Evolutionary conservation across 2,797 vertebrate species (phyloP), one percentile per base, ranked within the genome.

Genomic region (Melanotaenia maccullochi): DNA sequence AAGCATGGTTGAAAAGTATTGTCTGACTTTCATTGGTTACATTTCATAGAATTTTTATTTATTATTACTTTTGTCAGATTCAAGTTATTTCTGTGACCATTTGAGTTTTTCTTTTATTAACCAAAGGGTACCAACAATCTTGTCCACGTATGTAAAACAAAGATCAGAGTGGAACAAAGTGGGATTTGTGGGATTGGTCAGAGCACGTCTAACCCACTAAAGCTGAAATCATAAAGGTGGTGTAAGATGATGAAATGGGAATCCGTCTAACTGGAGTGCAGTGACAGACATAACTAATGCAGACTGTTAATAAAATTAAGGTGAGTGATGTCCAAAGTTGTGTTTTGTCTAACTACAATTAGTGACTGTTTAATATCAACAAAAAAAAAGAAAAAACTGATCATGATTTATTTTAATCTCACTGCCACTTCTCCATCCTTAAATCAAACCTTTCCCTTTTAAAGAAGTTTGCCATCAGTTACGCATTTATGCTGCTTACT

Each of bases 361-460:
- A 38, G 5, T 18, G 2, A 6, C 20, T n/a, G 18, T n/a, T 20
- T 9, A 47, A 47, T 20, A 47, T 47, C 5, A 47, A n/a, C 44
- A 47, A 47, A 47, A n/a, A 47, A 7, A 47, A 5, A 5, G n/a
- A 9, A n/a, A 1, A 20, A 47, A 47, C 16, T 4, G 16, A 2
- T 1, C 42, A 1, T 44, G 14, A 20, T 44, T 44, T 20, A 8
- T 20, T 47, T 44, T 18, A 4, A 47, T 47, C 44, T n/a, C 44
- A 47, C 44, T 7, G 42, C 3, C 40, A 24, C 35, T 6, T 22
- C 32, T 22, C 6, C 60, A 32, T 57, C 20, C 14, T 22, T 35
- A 68, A 36, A 68, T 66, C 35, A 30, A 42, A 75, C n/a, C 8
- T 18, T 36, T 71, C 5, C 14, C 5, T 51, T 62, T 75, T 30